A percentile compares a stretch with the other conserved stretches of the same genome.
phyloP scores from a whole-genome alignment of 2,113 vertebrate species.

The Ariopsis seemanni region DNA sequence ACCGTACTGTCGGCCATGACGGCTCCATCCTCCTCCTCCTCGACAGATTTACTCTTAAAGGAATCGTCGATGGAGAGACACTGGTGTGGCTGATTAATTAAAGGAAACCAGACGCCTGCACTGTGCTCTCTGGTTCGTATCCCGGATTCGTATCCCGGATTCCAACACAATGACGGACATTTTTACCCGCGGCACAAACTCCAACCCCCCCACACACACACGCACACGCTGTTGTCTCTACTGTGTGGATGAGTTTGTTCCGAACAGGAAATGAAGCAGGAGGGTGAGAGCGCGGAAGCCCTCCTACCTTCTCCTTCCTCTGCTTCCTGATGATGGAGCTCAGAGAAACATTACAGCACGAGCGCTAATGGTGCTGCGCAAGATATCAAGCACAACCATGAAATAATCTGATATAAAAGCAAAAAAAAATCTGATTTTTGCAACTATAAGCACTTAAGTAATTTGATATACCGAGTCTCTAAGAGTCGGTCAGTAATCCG shows the following conservation, averaged over 20 bases:
- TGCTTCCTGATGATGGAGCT: constrained; percentile 52
- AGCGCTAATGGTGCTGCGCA: background rate
- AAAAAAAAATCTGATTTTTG: background rate
- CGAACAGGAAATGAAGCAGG: constrained; percentile 62
- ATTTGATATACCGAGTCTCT: background rate
- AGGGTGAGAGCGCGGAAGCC: constrained; percentile 17
- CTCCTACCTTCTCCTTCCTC: constrained; percentile 20
- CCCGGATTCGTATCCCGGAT: background rate
- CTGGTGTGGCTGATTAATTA: background rate
- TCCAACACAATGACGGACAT: background rate
- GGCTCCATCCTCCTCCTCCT: background rate
- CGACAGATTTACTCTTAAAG: background rate
- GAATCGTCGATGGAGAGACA: background rate
- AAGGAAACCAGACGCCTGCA: background rate
- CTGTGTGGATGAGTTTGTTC: constrained; percentile 59
- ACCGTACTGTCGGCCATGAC: background rate
- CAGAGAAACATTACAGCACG: background rate
- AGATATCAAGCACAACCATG: background rate
- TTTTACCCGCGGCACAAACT: background rate
- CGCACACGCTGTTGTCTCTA: background rate
- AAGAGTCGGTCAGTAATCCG: background rate
- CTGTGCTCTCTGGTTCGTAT: background rate
- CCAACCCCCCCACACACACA: background rate
- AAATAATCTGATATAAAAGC: background rate
- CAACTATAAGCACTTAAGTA: background rate